These are phyloP conservation scores for Drosophila bipectinata DNA, from an alignment of 1,140 invertebrate species.

Conservation along the genomic window DNA sequence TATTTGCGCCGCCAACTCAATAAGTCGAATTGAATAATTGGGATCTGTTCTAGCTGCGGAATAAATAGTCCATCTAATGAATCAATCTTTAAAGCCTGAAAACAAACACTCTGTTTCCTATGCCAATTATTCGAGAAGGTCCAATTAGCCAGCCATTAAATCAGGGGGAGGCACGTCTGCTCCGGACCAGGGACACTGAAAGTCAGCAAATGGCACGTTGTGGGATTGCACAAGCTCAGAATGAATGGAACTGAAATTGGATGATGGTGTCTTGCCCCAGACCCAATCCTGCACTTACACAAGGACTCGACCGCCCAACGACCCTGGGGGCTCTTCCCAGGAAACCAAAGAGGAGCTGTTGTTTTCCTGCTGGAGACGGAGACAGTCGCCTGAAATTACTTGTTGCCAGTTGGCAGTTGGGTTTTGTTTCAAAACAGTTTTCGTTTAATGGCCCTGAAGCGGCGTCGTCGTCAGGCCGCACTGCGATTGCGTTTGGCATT, in stretches of 20 bases:
- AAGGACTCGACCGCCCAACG: conserved; percentile 10
- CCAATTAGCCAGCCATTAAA: conserved; percentile 27
- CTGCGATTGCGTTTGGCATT: conserved; percentile 18
- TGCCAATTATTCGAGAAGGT: background rate
- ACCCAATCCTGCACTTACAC: background rate
- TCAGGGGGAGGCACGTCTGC: conserved; percentile 17
- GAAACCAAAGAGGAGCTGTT: background rate
- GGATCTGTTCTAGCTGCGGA: background rate
- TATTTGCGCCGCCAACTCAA: conserved; percentile 50
- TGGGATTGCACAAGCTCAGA: conserved; percentile 32
- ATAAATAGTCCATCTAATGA: no score
- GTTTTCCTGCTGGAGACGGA: conserved; percentile 14
- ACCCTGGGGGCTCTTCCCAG: background rate
- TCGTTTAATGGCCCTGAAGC: conserved; percentile 50
- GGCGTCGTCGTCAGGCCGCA: conserved; percentile 13
- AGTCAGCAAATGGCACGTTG: conserved; percentile 39
- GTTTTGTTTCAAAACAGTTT: conserved; percentile 33
- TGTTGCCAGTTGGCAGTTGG: conserved; percentile 3
- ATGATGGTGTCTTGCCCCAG: background rate
- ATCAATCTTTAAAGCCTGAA: background rate
- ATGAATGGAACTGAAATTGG: conserved; percentile 30
- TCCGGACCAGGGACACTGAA: background rate
- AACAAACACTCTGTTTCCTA: background rate
- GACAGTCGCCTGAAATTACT: conserved; percentile 28
- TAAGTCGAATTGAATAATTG: conserved; percentile 55